Evolutionary conservation across 2,888 invertebrate genomes (phyloP).

Genomic region (Xanthia icteritia): DNA sequence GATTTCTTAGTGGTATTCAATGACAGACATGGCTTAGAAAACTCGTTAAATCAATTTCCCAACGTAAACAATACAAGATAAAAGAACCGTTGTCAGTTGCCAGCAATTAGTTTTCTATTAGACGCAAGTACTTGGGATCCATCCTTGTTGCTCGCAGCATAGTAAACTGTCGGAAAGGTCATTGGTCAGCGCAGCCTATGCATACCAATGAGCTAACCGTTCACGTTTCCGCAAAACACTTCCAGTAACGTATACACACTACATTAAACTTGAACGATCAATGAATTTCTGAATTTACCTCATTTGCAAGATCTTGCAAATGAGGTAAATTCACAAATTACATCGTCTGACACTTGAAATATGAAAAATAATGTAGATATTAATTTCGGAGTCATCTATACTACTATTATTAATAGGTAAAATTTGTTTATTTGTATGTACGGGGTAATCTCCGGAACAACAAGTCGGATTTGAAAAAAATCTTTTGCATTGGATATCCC

Average conservation of each 20-base stretch:
- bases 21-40: background rate
- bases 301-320: background rate
- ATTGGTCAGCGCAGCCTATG: conserved; percentile 59
- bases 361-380: background rate
- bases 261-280: background rate
- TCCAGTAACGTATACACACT: conserved; percentile 38
- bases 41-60: conserved; percentile 8
- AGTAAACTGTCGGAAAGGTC: conserved; percentile 68
- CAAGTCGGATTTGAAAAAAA: no score
- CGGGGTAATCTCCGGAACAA: no score
- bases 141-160: conserved; percentile 63
- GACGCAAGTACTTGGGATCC: conserved; percentile 24
- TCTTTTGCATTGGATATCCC: no score
- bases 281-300: background rate
- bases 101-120: conserved; percentile 18
- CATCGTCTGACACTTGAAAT: background rate
- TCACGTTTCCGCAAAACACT: conserved; percentile 68
- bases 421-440: no score
- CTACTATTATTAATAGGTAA: no score
- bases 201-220: conserved; percentile 66
- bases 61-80: background rate
- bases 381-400: background rate
- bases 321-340: no score
- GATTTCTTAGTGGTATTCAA: background rate
- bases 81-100: conserved; percentile 11